Percentiles rank a stretch among this genome's conserved stretches.
phyloP scores from a whole-genome alignment of 2,113 vertebrate species.

The Sula dactylatra region DNA sequence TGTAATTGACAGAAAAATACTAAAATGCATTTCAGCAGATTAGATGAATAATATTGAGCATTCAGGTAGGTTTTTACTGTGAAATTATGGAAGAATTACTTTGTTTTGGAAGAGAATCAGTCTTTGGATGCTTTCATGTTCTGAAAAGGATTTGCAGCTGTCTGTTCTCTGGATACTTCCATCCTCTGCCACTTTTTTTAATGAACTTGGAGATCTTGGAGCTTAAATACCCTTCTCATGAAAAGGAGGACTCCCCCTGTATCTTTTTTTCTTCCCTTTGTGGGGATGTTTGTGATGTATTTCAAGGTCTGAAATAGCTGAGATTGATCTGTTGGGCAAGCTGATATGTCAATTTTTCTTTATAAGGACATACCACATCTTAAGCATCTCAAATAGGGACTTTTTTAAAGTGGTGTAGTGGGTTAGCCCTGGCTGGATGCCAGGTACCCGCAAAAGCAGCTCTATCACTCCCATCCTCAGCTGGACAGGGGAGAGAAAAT shows the following conservation, averaged over 20 bases:
- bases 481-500: too few relatives aligned
- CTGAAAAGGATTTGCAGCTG: background rate
- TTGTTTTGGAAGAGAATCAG: background rate
- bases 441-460: too few relatives aligned
- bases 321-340: background rate
- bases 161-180: background rate
- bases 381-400: background rate
- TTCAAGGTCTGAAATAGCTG: background rate
- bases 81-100: background rate
- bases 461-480: too few relatives aligned
- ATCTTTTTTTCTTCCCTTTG: background rate
- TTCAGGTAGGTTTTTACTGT: background rate
- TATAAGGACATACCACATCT: background rate
- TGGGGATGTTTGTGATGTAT: background rate
- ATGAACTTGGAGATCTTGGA: background rate
- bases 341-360: background rate
- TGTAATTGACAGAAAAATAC: background rate
- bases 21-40: background rate
- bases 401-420: background rate
- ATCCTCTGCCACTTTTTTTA: background rate
- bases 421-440: too few relatives aligned
- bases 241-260: background rate
- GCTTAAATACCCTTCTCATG: background rate
- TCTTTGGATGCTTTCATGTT: background rate
- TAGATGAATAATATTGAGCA: background rate